These are phyloP conservation scores for Bombus cullumanus DNA, from an alignment of 1,140 invertebrate species.

Conservation along the genomic window DNA sequence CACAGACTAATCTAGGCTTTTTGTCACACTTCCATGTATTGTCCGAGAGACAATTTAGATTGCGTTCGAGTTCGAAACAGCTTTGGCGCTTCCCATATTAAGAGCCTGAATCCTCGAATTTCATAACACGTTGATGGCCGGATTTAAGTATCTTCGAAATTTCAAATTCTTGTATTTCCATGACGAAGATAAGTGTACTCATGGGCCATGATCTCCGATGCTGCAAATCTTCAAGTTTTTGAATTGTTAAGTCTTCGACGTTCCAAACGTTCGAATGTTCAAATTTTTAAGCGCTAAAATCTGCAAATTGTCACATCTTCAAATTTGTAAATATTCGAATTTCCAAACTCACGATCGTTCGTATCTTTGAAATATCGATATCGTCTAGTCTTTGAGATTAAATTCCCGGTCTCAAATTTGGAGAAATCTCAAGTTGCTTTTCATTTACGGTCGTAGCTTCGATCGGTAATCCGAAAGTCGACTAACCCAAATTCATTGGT, in stretches of 20 bases:
- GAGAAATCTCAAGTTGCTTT: too few relatives aligned
- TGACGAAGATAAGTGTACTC: too few relatives aligned
- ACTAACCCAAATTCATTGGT: not conserved
- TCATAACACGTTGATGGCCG: not conserved
- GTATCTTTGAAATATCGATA: too few relatives aligned
- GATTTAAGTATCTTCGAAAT: not conserved
- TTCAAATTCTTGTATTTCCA: not conserved
- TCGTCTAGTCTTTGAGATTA: too few relatives aligned
- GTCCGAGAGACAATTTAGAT: not conserved
- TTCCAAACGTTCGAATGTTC: not conserved
- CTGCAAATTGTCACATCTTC: not conserved
- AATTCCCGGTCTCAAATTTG: too few relatives aligned
- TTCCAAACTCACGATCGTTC: too few relatives aligned
- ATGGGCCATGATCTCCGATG: too few relatives aligned
- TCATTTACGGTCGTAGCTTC: too few relatives aligned
- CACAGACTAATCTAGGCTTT: conserved; percentile 10
- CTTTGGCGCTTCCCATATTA: not conserved
- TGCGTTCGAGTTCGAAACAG: not conserved
- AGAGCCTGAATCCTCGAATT: not conserved
- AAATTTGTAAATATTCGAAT: not conserved
- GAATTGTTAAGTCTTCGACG: not conserved
- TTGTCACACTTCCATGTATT: not conserved
- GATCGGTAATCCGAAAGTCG: not conserved
- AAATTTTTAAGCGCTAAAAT: too few relatives aligned
- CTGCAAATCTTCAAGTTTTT: not conserved